These are phyloP conservation scores for Brachionus calyciflorus DNA, from an alignment of 1,140 invertebrate genomes.

Conservation along the genomic window DNA sequence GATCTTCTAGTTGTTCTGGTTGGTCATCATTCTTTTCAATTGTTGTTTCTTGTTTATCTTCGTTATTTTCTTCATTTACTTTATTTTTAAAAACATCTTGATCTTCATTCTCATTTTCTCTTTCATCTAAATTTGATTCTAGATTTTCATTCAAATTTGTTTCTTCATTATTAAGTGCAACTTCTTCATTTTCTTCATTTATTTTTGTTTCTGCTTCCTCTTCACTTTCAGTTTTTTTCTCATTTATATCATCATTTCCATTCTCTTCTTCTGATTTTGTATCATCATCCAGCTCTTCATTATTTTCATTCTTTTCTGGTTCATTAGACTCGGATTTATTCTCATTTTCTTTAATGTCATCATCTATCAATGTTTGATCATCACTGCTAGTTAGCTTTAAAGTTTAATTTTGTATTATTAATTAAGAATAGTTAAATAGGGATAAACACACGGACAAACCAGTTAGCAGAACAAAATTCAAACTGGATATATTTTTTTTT, in stretches of 20 bases:
- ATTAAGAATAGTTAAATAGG: too few species aligned
- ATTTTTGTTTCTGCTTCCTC: too few species aligned
- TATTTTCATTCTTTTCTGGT: too few species aligned
- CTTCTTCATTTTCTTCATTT: background rate
- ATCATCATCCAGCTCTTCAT: too few species aligned
- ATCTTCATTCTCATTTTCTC: background rate
- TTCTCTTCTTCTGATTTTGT: conserved; percentile 15
- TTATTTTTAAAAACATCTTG: conserved; percentile 5
- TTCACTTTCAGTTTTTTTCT: conserved; percentile 37
- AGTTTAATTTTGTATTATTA: too few species aligned
- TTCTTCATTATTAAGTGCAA: background rate
- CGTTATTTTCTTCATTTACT: background rate
- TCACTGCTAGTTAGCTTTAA: too few species aligned
- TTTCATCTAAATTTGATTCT: background rate
- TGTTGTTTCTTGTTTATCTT: background rate
- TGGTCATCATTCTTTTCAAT: background rate
- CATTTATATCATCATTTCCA: background rate
- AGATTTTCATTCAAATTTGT: background rate
- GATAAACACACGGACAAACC: too few species aligned
- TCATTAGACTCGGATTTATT: too few species aligned
- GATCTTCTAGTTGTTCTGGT: background rate
- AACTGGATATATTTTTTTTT: background rate
- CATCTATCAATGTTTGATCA: too few species aligned
- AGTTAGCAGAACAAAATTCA: too few species aligned
- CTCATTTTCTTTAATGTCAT: too few species aligned